phyloP scores from a whole-genome alignment of 2,888 invertebrate species.

The Trisateles emortualis region DNA sequence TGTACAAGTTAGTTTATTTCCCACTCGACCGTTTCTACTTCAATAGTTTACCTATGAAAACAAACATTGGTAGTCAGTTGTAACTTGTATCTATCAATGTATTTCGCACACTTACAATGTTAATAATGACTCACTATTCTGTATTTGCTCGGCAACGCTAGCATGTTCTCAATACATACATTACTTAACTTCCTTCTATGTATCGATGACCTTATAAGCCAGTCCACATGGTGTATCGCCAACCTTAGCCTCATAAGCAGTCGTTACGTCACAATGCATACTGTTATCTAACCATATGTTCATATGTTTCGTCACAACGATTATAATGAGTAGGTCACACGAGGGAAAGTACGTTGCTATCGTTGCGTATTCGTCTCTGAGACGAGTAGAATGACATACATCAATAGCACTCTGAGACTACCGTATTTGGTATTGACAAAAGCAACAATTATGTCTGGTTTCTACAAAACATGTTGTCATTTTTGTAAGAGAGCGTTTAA shows the following conservation, averaged over 20 bases:
- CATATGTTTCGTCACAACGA: conserved; percentile 42
- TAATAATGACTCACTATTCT: not conserved
- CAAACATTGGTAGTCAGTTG: too few species aligned
- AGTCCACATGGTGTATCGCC: conserved; percentile 44
- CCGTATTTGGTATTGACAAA: conserved; percentile 15
- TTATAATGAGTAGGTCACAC: conserved; percentile 49
- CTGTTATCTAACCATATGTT: conserved; percentile 61
- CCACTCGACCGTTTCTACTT: too few species aligned
- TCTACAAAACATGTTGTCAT: not conserved
- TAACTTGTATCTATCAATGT: not conserved
- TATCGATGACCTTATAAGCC: conserved; percentile 37
- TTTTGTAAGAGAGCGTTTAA: not conserved
- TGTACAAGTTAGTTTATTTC: too few species aligned
- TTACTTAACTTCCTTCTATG: conserved; percentile 34
- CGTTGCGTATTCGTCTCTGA: conserved; percentile 23
- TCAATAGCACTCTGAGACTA: conserved; percentile 10
- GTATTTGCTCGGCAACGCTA: conserved; percentile 13
- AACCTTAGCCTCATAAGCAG: conserved; percentile 81
- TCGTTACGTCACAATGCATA: conserved; percentile 57
- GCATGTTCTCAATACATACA: conserved; percentile 17
- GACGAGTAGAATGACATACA: conserved; percentile 10
- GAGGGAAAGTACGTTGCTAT: conserved; percentile 51
- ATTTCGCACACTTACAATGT: not conserved
- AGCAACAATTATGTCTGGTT: not conserved
- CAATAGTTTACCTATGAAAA: too few species aligned